Evolutionary conservation across 2,113 vertebrate genomes (phyloP), one percentile per base, ranked within the genome.

Genomic region (Sander lucioperca): DNA sequence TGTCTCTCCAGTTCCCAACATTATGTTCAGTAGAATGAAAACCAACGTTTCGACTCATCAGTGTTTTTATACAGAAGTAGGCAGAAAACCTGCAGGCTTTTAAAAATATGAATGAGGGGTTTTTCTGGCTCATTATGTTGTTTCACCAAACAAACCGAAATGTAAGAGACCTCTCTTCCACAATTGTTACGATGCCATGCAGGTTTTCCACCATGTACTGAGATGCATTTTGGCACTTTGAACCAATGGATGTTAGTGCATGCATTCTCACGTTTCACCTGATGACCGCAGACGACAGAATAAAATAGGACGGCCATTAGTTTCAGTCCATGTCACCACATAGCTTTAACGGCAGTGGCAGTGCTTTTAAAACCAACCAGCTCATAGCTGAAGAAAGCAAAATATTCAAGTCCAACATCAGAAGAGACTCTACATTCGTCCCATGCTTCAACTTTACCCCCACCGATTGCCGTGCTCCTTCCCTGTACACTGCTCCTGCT

Each of bases 401-500:
- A 45, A 11, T 8, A 11, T 47, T 23, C 6, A 33, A 61, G 51
- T 83, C 39, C 62, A 3, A 9, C 33, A 50, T 10, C 45, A 64
- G 23, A 30, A 1, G 15, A 59, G 15, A 27, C 39, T 25, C 33
- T 0, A 23, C 67, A 9, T 62, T 16, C 12, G 43, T 1, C 19
- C 14, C 6, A 21, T 5, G 61, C 70, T 39, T 58, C 16, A 0
- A 0, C 54, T 73, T 84, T 36, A 94, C 10, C 92, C 90, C 89
- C 85, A 94, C 33, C 50, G 87, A 25, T 88, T 91, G 19, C 90
- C 92, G 13, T 80, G 91, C 69, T 94, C 93, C 69, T 88, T 91
- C 25, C 86, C 90, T 0, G 86, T 62, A 18, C 43, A 47, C 74
- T 83, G 88, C 64, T 89, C 81, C 69, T 93, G 75, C 80, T 93